Base-by-base conservation (phyloP, 2,113 vertebrate genomes). In the Scophthalmus maximus region DNA sequence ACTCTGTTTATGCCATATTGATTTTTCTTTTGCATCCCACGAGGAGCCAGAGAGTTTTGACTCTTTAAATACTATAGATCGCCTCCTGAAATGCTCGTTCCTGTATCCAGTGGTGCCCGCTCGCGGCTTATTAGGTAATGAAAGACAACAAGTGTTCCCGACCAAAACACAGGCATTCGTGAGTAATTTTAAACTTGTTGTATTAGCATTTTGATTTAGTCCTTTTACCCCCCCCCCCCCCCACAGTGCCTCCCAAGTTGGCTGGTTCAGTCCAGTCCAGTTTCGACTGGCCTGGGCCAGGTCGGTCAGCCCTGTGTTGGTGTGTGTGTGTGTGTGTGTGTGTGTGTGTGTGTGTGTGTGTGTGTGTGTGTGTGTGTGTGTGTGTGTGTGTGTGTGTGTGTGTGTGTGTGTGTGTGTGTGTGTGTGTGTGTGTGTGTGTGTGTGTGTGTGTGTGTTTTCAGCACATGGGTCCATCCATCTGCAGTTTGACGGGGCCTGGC, bases 401-500 rank as follows among this genome's bases (percentile, higher is more conserved):
- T 36, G 40, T 25, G 57, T 64, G 32, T 36, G 47, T 34, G 38
- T 69, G 55, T 42, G 46, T 29, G 53, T n/a, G 42, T 44, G 42
- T 56, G 32, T 6, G 32, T 6, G 32, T 34, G 38, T 49, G 22
- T 20, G 51, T n/a, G 40, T 29, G 23, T 51, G 42, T 30, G 49
- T 62, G 51, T 36, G 40, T 25, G 57, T 64, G 32, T 36, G 27
- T 30, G 34, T 60, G 42, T 26, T 26, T 8, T 26, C 53, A 62
- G 62, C 65, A 62, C 20, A 46, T 66, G 63, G 67, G 55, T 78
- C 76, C 76, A 81, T 85, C 85, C 76, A 85, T 86, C 87, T 85
- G 75, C 68, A 59, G 29, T 46, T 59, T 74, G 88, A 82, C 84
- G 74, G 56, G 10, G 2, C 73, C 79, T 87, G 86, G 87, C 88